Evolutionary conservation across 2,888 invertebrate genomes (phyloP).

Genomic region (Eremobia ochroleuca): DNA sequence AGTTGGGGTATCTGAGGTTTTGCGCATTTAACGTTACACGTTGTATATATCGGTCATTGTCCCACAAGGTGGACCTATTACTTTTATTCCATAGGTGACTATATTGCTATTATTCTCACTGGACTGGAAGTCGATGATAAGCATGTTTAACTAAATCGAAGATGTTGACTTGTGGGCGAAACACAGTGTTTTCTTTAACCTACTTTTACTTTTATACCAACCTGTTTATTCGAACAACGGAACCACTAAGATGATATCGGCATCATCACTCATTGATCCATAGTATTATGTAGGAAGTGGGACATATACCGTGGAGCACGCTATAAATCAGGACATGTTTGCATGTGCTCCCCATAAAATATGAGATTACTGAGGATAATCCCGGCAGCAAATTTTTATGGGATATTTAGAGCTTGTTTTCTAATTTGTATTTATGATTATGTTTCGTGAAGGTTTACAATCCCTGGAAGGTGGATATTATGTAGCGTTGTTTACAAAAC

Average conservation of each 20-base stretch:
- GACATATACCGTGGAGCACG: constrained; percentile 45
- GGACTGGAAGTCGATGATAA: neutral
- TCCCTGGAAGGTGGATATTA: neutral
- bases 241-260: constrained; percentile 35
- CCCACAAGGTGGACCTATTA: no score
- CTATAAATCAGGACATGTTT: constrained; percentile 78
- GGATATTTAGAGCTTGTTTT: constrained; percentile 42
- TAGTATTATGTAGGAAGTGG: constrained; percentile 58
- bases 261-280: constrained; percentile 72
- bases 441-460: constrained; percentile 38
- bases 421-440: constrained; percentile 59
- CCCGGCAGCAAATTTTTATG: constrained; percentile 59
- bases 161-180: neutral
- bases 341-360: constrained; percentile 72
- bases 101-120: no score
- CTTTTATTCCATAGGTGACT: no score
- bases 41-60: no score
- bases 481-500: constrained; percentile 14
- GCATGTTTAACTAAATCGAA: neutral
- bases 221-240: constrained; percentile 10
- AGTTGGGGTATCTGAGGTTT: no score
- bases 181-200: neutral
- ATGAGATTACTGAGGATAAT: constrained; percentile 67
- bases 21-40: no score
- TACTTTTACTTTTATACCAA: neutral